Evolutionary conservation across 2,113 vertebrate species (phyloP).

Genomic region (Pyrgilauda ruficollis): DNA sequence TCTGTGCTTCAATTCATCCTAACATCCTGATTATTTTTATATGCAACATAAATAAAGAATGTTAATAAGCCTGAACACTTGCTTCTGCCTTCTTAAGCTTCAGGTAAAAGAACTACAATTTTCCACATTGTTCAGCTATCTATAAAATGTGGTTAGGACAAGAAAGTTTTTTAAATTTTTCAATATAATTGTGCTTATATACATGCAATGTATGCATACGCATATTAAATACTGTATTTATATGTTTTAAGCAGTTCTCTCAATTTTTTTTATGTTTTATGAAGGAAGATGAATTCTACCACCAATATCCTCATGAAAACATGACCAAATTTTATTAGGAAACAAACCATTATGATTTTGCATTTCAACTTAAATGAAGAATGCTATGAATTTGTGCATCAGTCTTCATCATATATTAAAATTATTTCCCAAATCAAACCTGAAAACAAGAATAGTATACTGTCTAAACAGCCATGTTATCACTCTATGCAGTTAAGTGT

Average conservation of each 20-base stretch:
- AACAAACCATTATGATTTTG: background rate
- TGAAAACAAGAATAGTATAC: background rate
- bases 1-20: background rate
- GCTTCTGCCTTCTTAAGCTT: background rate
- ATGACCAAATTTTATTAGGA: background rate
- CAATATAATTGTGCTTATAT: background rate
- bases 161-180: background rate
- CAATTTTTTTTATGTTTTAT: background rate
- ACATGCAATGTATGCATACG: background rate
- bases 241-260: background rate
- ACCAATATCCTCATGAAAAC: background rate
- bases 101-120: background rate
- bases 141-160: background rate
- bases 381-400: background rate
- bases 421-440: background rate
- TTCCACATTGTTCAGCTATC: background rate
- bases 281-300: background rate
- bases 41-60: background rate
- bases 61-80: background rate
- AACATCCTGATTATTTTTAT: background rate
- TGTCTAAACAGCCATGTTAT: background rate
- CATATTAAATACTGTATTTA: background rate
- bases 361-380: background rate
- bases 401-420: background rate
- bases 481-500: background rate